Evolutionary conservation across 2,888 invertebrate species (phyloP).

Genomic region (Patella depressa): DNA sequence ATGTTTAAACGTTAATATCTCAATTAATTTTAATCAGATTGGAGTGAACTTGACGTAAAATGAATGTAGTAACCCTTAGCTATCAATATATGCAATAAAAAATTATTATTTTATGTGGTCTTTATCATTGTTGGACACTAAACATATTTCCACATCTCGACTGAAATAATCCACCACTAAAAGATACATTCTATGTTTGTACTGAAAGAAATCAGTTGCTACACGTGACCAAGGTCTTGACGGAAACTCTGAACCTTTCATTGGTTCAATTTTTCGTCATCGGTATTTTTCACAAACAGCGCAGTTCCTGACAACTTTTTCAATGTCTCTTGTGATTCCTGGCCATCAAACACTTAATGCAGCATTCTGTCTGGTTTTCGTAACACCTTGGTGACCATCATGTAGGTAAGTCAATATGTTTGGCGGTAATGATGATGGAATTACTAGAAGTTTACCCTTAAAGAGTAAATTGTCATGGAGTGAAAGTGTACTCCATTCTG

Average conservation of each 20-base stretch:
- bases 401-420: slow-evolving; percentile 13
- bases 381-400: slow-evolving; percentile 18
- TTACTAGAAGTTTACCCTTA: neutral
- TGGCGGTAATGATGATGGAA: neutral
- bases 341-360: neutral
- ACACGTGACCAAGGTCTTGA: slow-evolving; percentile 6
- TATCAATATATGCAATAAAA: too few relatives aligned
- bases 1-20: too few relatives aligned
- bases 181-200: neutral
- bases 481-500: neutral
- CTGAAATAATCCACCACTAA: neutral
- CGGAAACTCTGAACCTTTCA: neutral
- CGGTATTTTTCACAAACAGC: neutral
- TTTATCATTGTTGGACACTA: neutral
- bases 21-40: too few relatives aligned
- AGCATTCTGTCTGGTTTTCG: neutral
- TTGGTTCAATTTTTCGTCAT: neutral
- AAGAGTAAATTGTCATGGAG: neutral
- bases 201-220: slow-evolving; percentile 12
- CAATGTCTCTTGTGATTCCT: neutral
- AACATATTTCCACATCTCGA: neutral
- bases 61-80: too few relatives aligned
- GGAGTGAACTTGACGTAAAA: too few relatives aligned
- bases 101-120: too few relatives aligned
- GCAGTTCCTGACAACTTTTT: neutral